These are phyloP conservation scores for Pteropus rufus DNA, from an alignment of 2,797 vertebrate genomes.

Conservation along the genomic window DNA sequence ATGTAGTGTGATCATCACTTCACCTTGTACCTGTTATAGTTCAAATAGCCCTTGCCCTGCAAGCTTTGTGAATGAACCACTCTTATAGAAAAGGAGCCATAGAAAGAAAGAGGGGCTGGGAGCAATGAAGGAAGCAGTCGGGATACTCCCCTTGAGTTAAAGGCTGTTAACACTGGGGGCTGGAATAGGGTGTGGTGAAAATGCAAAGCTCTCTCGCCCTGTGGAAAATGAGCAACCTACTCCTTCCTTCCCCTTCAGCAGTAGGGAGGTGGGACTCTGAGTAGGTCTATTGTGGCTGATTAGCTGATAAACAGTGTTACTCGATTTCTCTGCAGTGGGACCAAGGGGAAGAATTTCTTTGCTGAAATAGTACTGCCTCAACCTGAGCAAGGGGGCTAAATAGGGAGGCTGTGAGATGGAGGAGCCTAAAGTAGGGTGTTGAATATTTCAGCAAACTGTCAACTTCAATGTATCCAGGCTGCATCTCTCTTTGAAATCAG, in stretches of 20 bases:
- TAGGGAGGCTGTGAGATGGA: not conserved
- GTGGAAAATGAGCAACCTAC: not conserved
- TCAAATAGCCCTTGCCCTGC: not conserved
- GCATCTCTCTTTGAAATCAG: conserved; percentile 69
- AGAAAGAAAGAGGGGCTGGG: not conserved
- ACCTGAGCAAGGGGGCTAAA: not conserved
- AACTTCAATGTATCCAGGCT: conserved; percentile 53
- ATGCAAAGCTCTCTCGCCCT: not conserved
- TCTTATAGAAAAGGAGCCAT: not conserved
- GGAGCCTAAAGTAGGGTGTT: conserved; percentile 50
- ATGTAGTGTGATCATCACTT: not conserved
- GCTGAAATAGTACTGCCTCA: conserved; percentile 15
- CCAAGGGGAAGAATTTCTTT: conserved; percentile 19
- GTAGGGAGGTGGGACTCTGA: not conserved
- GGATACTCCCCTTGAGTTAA: not conserved
- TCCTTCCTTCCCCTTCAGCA: rapidly evolving
- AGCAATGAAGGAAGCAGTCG: not conserved
- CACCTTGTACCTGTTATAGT: not conserved
- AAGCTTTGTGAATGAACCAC: not conserved
- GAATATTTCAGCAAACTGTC: conserved; percentile 75
- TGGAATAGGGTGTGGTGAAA: not conserved
- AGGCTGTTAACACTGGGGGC: not conserved
- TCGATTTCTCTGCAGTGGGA: not conserved
- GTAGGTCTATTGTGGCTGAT: not conserved
- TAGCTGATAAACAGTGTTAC: not conserved